These are phyloP conservation scores for Capitella teleta DNA, from an alignment of 1,140 invertebrate genomes.

Conservation along the genomic window DNA sequence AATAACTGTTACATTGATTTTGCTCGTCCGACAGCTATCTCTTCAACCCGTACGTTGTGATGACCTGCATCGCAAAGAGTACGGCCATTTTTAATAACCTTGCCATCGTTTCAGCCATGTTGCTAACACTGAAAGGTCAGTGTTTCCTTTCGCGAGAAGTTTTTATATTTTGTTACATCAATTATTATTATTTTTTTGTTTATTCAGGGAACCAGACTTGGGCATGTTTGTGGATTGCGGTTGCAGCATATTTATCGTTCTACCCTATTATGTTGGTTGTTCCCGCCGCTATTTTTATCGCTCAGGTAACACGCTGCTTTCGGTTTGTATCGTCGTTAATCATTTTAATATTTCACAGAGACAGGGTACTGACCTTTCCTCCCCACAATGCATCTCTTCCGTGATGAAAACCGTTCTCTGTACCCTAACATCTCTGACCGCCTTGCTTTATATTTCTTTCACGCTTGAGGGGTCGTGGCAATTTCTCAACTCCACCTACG, in stretches of 20 bases:
- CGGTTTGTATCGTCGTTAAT: neutral
- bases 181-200: neutral
- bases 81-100: slow-evolving; percentile 80
- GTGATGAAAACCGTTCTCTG: slow-evolving; percentile 4
- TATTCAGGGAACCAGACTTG: slow-evolving; percentile 41
- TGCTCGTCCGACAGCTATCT: slow-evolving; percentile 54
- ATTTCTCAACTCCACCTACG: slow-evolving; percentile 67
- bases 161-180: neutral
- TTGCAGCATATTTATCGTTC: slow-evolving; percentile 69
- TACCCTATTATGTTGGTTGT: slow-evolving; percentile 77
- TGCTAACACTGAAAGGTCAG: slow-evolving; percentile 58
- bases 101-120: slow-evolving; percentile 40
- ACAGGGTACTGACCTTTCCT: neutral
- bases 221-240: slow-evolving; percentile 56
- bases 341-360: neutral
- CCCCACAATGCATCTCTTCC: neutral
- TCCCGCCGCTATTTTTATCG: slow-evolving; percentile 55
- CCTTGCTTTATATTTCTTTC: slow-evolving; percentile 35
- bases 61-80: slow-evolving; percentile 81
- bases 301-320: slow-evolving; percentile 19
- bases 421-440: slow-evolving; percentile 15
- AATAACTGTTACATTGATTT: neutral
- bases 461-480: slow-evolving; percentile 52
- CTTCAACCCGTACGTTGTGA: slow-evolving; percentile 82
- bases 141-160: neutral